Base-by-base conservation (phyloP, 1,140 invertebrate species). In the Drosophila cardini region DNA sequence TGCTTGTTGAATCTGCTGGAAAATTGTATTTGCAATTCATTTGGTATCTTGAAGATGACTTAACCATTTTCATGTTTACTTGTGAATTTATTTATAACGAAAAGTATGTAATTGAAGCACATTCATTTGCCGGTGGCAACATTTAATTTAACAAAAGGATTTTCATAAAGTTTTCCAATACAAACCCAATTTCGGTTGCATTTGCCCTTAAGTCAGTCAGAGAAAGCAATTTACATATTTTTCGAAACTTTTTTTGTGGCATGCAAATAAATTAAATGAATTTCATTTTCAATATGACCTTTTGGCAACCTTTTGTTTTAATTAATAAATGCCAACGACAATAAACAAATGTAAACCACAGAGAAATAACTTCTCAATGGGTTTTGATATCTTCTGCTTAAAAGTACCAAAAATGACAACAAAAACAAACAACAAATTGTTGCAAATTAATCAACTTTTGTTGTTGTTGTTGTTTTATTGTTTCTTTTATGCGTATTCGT, bases 381-480 rank as follows among this genome's bases (percentile, higher is more conserved):
- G 46, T 72, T 65, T 52, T 55, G 34, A 32, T 30, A 48, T 55
- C 21, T 26, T 30, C 60, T 21, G 50, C 48, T 52, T 21, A 32
- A 69, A 79, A 81, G 77, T 50, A 80, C 53, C 21, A 26, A 70
- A 70, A 76, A 84, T 30, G 55, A 7, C 42, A 72, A 63, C n/a
- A 50, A 50, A 50, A 55, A 55, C 30, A 73, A 76, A 60, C 36
- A 62, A 73, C 62, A 60, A 55, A 58, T 60, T 78, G 70, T 70
- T 72, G 48, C 52, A 80, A 79, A 75, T 84, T 87, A 89, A 89
- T 89, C 80, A 87, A 82, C 50, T 87, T 50, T 73, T 68, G 68
- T 67, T 50, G n/a, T 50, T n/a, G n/a, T n/a, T n/a, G n/a, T n/a
- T n/a, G n/a, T n/a, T n/a, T n/a, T n/a, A n/a, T n/a, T n/a, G n/a